Evolutionary conservation across 2,113 vertebrate genomes (phyloP).

Genomic region (Otocyon megalotis): DNA sequence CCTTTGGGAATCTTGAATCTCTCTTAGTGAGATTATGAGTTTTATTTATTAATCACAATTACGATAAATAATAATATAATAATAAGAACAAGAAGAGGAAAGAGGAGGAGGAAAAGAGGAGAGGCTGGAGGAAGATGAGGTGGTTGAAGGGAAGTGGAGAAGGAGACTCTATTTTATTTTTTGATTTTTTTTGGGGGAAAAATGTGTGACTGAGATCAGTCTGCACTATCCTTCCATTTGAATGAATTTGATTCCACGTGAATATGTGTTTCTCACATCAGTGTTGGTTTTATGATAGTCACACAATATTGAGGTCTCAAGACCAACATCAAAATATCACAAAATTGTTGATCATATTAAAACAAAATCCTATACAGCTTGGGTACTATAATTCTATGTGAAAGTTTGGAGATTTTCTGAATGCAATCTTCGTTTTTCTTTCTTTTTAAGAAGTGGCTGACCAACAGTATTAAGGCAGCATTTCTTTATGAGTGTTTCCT

Average conservation of each 20-base stretch:
- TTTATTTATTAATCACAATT: background rate
- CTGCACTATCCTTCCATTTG: background rate
- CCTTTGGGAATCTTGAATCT: background rate
- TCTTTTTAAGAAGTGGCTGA: conserved; percentile 72
- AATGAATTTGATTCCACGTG: background rate
- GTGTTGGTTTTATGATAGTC: conserved; percentile 20
- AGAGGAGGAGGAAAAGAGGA: background rate
- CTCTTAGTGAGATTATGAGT: background rate
- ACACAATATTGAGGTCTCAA: background rate
- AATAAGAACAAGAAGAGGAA: background rate
- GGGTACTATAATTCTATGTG: conserved; percentile 50
- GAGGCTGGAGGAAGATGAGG: background rate
- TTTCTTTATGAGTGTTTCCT: conserved; percentile 71
- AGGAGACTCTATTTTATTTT: background rate
- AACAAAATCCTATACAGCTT: background rate
- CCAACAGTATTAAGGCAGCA: conserved; percentile 61
- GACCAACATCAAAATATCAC: background rate
- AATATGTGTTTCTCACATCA: background rate
- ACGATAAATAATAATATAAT: background rate
- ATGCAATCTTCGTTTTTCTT: conserved; percentile 43
- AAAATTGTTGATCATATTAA: background rate
- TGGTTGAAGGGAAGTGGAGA: background rate
- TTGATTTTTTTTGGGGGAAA: background rate
- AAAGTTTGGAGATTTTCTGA: conserved; percentile 68
- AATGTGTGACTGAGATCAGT: background rate